These are phyloP conservation scores for Halictus quadricinctus DNA, from an alignment of 2,888 invertebrate species.

Conservation along the genomic window DNA sequence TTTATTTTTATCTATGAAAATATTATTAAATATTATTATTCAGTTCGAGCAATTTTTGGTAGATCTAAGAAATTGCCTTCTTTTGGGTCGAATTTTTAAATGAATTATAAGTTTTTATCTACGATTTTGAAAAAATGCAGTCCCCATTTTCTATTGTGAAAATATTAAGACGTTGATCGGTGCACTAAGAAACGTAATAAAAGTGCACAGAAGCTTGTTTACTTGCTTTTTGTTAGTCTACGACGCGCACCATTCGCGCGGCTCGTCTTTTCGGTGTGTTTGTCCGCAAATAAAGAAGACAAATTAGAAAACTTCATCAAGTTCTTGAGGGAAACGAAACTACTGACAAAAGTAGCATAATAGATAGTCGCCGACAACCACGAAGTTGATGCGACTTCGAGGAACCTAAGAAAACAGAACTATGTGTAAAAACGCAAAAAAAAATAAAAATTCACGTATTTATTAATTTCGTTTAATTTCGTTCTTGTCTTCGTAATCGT, in stretches of 20 bases:
- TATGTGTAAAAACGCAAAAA: too few species aligned
- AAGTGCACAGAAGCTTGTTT: neutral
- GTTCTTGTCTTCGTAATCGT: too few species aligned
- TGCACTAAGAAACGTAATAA: too few species aligned
- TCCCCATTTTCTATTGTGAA: neutral
- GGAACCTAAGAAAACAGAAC: neutral
- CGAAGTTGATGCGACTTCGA: neutral
- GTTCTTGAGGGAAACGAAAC: neutral
- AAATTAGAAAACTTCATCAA: slow-evolving; percentile 2
- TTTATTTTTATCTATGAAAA: too few species aligned
- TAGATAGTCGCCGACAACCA: neutral
- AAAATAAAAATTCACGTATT: too few species aligned
- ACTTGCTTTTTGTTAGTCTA: neutral
- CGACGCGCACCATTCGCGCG: neutral
- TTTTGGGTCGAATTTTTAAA: neutral
- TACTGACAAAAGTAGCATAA: neutral
- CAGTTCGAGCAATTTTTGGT: too few species aligned
- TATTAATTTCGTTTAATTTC: too few species aligned
- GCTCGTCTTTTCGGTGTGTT: neutral
- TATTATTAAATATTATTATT: too few species aligned
- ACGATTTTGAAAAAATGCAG: neutral
- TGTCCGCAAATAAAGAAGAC: neutral
- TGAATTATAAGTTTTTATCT: neutral
- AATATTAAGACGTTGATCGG: neutral
- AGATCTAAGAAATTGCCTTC: neutral